Evolutionary conservation across 1,140 invertebrate genomes (phyloP).

Genomic region (Platyscapa corneri): DNA sequence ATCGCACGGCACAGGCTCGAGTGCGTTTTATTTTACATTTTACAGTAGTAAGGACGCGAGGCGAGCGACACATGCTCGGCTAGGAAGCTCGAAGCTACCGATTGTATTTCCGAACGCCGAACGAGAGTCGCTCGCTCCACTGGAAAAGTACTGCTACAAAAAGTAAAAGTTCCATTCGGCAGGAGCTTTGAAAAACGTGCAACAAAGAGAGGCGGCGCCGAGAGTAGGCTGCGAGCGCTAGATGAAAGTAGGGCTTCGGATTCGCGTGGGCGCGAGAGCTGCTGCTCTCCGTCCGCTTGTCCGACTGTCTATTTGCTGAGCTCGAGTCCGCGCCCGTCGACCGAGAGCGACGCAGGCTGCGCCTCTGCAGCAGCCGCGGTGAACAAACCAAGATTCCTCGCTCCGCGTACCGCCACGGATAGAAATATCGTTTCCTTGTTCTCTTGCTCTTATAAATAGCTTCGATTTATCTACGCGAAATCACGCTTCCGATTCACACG

Average conservation of each 20-base stretch:
- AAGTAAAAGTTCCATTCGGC: too few species aligned
- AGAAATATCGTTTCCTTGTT: not conserved
- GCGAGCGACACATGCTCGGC: not conserved
- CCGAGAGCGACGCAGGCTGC: not conserved
- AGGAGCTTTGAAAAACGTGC: slow-evolving; percentile 2
- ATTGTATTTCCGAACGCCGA: too few species aligned
- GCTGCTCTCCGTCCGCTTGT: slow-evolving; percentile 47
- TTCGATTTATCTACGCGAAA: not conserved
- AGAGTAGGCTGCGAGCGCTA: slow-evolving; percentile 27
- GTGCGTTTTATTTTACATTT: too few species aligned
- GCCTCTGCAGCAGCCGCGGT: not conserved
- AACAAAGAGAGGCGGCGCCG: not conserved
- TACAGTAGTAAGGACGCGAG: not conserved
- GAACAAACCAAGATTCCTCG: not conserved
- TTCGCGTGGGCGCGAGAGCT: slow-evolving; percentile 57
- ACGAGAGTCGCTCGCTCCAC: too few species aligned
- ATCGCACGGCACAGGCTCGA: too few species aligned
- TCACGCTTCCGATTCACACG: not conserved
- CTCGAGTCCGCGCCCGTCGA: not conserved
- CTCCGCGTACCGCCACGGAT: not conserved
- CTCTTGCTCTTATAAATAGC: not conserved
- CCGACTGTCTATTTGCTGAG: not conserved
- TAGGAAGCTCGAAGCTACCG: too few species aligned
- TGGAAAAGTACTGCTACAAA: too few species aligned
- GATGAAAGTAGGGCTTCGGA: slow-evolving; percentile 59